Evolutionary conservation across 2,888 invertebrate species (phyloP).

Genomic region (Meghimatium bilineatum): DNA sequence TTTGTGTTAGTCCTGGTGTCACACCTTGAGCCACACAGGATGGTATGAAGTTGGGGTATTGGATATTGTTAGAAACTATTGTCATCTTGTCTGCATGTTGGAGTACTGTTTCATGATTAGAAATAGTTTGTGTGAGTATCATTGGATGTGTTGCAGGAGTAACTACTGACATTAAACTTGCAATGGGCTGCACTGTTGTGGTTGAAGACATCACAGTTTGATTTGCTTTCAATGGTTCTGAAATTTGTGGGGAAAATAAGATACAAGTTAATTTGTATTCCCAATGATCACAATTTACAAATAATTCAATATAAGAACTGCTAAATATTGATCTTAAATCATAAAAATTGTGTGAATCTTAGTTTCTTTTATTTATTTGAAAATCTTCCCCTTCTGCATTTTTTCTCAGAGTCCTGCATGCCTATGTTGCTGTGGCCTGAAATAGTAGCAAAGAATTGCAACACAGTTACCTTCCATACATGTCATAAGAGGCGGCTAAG

Average conservation of each 20-base stretch:
- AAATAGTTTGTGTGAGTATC: neutral
- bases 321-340: no score
- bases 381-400: no score
- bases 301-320: neutral
- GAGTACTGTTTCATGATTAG: neutral
- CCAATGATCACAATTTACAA: neutral
- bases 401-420: no score
- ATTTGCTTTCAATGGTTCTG: neutral
- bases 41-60: neutral
- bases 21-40: neutral
- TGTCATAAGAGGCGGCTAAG: no score
- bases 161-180: neutral
- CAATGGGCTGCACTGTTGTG: neutral
- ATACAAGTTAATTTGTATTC: neutral
- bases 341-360: no score
- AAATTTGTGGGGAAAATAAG: neutral
- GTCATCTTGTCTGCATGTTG: neutral
- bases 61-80: conserved; percentile 1
- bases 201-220: neutral
- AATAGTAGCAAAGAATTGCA: no score
- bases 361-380: no score
- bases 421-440: no score
- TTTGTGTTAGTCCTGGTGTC: neutral
- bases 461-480: no score
- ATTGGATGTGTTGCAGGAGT: neutral